phyloP scores from a whole-genome alignment of 2,888 invertebrate genomes.

The Drosophila lacicola region DNA sequence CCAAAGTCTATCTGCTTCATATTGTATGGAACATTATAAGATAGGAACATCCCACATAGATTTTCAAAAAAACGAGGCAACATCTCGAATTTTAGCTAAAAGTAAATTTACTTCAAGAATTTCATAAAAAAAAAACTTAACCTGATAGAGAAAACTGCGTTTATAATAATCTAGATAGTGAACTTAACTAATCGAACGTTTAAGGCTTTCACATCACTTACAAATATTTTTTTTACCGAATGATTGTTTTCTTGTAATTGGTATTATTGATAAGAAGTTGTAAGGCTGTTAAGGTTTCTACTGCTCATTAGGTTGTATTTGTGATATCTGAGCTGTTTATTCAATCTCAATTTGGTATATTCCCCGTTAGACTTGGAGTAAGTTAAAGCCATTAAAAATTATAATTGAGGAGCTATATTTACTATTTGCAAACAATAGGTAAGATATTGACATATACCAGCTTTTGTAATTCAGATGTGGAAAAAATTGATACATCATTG shows the following conservation, averaged over 20 bases:
- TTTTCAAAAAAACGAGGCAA: no score
- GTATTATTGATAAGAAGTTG: slow-evolving; percentile 75
- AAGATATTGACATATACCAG: neutral
- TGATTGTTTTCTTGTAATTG: slow-evolving; percentile 56
- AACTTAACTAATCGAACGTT: neutral
- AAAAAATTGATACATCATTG: slow-evolving; percentile 1
- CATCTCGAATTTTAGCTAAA: no score
- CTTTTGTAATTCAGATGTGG: neutral
- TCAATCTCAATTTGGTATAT: slow-evolving; percentile 37
- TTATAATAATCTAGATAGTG: neutral
- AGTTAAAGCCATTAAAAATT: slow-evolving; percentile 31
- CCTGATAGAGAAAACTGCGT: no score
- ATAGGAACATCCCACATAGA: no score
- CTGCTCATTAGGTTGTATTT: slow-evolving; percentile 62
- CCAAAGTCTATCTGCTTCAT: no score
- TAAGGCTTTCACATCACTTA: slow-evolving; percentile 10
- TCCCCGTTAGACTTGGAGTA: slow-evolving; percentile 32
- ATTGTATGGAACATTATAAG: no score
- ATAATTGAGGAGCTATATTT: slow-evolving; percentile 18
- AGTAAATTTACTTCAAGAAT: no score
- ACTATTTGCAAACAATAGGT: slow-evolving; percentile 27
- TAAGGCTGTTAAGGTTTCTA: slow-evolving; percentile 68
- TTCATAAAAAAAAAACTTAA: no score
- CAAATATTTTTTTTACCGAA: slow-evolving; percentile 17
- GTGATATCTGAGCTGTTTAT: slow-evolving; percentile 46